phyloP scores from a whole-genome alignment of 2,113 vertebrate genomes.

The Vulpes lagopus region DNA sequence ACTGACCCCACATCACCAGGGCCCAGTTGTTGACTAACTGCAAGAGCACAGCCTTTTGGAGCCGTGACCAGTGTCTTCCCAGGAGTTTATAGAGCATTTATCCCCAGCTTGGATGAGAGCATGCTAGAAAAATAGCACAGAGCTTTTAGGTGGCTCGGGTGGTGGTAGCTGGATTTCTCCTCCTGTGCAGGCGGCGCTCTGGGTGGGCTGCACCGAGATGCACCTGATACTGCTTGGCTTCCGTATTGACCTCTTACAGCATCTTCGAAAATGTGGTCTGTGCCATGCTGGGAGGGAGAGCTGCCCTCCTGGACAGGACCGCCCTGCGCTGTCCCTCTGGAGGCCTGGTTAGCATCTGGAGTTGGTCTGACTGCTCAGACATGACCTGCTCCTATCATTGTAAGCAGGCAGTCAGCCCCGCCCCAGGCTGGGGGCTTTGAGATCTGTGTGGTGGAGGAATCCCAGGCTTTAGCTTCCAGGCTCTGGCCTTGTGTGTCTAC shows the following conservation, averaged over 20 bases:
- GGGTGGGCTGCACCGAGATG: not conserved
- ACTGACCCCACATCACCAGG: rapidly evolving
- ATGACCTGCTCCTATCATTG: not conserved
- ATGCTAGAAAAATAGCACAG: rapidly evolving
- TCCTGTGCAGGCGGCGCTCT: rapidly evolving
- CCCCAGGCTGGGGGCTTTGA: not conserved
- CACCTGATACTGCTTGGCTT: rapidly evolving
- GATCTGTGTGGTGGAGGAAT: not conserved
- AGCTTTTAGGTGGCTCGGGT: not conserved
- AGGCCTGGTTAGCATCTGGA: too few relatives aligned
- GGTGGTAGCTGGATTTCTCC: not conserved
- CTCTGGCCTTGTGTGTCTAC: not conserved
- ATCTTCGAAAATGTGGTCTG: not conserved
- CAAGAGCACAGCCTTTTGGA: too few relatives aligned
- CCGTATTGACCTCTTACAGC: rapidly evolving
- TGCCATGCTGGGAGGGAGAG: not conserved
- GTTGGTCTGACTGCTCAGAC: rapidly evolving
- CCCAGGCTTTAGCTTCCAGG: not conserved
- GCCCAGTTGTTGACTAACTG: too few relatives aligned
- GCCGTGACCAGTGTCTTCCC: rapidly evolving
- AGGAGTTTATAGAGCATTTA: rapidly evolving
- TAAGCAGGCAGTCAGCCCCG: too few relatives aligned
- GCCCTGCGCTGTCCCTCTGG: not conserved
- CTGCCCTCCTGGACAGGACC: not conserved
- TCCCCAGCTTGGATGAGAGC: rapidly evolving